Base-by-base conservation (phyloP, 1,140 invertebrate species). In the Lordiphosa mommai region DNA sequence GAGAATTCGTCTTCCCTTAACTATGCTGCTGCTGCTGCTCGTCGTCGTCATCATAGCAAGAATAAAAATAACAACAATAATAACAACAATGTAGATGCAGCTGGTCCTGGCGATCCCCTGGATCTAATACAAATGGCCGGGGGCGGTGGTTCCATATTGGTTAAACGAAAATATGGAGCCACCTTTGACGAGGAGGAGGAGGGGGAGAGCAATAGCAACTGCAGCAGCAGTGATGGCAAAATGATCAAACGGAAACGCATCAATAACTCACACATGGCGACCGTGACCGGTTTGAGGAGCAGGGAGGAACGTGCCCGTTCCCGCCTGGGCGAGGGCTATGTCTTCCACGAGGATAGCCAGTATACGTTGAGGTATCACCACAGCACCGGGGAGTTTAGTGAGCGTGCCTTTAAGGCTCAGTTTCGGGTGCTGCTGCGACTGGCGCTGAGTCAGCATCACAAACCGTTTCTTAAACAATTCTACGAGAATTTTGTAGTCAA, bases 361-460 rank as follows among this genome's bases (percentile, higher is more conserved):
- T 82, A 76, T 52, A 86, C 82, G 48, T 38, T 88, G 41, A 72
- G 65, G 16, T 88, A 88, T 50, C 86, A 88, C 56, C 82, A 86
- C 59, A 88, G 86, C 61, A 79, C 76, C 40, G 87, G 77, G 1
- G 87, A 88, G 63, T 84, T 88, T 50, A 88, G 69, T 61, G 72
- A 80, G 48, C 73, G 85, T 4, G 74, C 85, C 23, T 88, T 72
- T 40, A 88, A 84, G 58, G 63, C 82, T 30, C 87, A 88, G 53
- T 86, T 88, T 44, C 80, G 84, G 4, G 43, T 69, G 57, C 48
- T 77, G 46, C 43, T 88, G n/a, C 67, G 86, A 17, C 49, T 71
- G 47, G 87, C 87, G 16, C 27, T 88, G 7, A 76, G 60, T 30
- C 69, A 79, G 46, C 76, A 86, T 50, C 76, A 87, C 41, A 88